These are phyloP conservation scores for Muscicapa striata DNA, from an alignment of 2,797 vertebrate species.

Conservation along the genomic window DNA sequence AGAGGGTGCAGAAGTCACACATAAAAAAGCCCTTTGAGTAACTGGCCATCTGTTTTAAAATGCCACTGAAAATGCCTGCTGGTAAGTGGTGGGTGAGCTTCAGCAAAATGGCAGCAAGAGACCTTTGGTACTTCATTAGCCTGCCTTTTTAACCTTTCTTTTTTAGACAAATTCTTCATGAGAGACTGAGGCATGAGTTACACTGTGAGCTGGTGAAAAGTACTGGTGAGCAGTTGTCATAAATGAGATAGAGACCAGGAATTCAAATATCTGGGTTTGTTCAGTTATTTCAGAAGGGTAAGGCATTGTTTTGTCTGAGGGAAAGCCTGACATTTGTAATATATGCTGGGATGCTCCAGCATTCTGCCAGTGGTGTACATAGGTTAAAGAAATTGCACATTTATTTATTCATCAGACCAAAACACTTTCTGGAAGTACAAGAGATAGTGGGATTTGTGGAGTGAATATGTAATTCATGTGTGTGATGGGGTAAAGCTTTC, in stretches of 20 bases:
- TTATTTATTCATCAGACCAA: neutral
- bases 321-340: neutral
- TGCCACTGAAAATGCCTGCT: neutral
- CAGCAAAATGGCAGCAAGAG: neutral
- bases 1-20: neutral
- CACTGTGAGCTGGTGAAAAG: neutral
- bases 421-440: neutral
- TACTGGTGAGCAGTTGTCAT: neutral
- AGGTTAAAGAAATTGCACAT: neutral
- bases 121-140: neutral
- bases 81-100: neutral
- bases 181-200: neutral
- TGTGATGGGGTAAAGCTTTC: neutral
- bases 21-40: neutral
- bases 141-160: no score
- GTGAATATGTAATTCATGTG: neutral
- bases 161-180: neutral
- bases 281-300: neutral
- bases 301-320: neutral
- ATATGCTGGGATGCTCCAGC: neutral
- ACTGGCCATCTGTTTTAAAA: neutral
- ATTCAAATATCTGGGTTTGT: neutral
- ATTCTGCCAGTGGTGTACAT: neutral
- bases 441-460: neutral
- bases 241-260: neutral